Evolutionary conservation across 2,113 vertebrate genomes (phyloP), one percentile per base, ranked within the genome.

Genomic region (Aythya baeri): DNA sequence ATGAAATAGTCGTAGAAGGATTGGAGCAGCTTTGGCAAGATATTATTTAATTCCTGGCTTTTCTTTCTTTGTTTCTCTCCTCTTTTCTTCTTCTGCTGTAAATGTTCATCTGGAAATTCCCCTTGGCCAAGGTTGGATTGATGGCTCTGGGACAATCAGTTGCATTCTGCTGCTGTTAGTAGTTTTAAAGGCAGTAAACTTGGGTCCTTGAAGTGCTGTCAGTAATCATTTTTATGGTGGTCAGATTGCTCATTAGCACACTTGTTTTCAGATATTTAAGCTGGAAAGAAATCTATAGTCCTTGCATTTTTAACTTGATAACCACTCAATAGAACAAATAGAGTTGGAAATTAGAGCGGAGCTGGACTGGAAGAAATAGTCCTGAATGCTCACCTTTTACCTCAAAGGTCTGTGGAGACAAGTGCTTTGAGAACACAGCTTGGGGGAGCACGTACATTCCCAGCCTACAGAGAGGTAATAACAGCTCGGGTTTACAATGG

Each of bases 261-360:
- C 94, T 95, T 95, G 94, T 96, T 96, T 94, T 94, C 88, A 87
- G 91, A 92, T 95, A 95, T 92, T 97, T 96, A 96, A 96, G 92
- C 93, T 84, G 83, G 90, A 86, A 86, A 92, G 88, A 96, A 95
- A 97, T 97, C 96, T 78, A 96, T 96, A 95, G 94, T 91, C 80
- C 81, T 95, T 97, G 94, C 96, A 94, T 96, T 96, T 97, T 97
- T 97, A 97, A 97, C 95, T 95, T 94, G 93, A 90, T 95, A 90
- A 90, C 62, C 67, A 79, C 79, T 96, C 94, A 90, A 84, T 94
- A 95, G 93, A 93, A 91, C 94, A 96, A 95, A 95, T 89, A 71
- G 94, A 93, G 76, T 68, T 49, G 72, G 89, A 91, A 95, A 95
- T 88, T 38, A 89, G 87, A 92, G 91, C 77, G 14, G 65, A 41